These are phyloP conservation scores for Takifugu ocellatus DNA, from an alignment of 2,797 vertebrate genomes.

Conservation along the genomic window DNA sequence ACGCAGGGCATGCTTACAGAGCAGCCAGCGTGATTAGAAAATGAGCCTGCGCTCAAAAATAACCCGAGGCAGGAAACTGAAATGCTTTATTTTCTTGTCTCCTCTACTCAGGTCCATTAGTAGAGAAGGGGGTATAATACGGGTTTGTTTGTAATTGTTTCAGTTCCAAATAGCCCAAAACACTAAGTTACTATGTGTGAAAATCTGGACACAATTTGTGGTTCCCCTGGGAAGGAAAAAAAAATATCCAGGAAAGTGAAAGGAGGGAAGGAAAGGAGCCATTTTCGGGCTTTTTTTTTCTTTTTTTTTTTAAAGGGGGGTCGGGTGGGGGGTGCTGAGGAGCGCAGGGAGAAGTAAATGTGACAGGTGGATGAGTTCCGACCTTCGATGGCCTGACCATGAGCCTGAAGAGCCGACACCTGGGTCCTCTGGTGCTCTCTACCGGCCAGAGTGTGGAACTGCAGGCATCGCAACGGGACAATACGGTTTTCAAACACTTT, in stretches of 20 bases:
- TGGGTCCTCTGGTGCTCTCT: slow-evolving; percentile 70
- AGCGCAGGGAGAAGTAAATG: slow-evolving; percentile 34
- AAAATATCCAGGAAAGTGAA: slow-evolving; percentile 8
- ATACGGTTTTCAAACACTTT: too few relatives aligned
- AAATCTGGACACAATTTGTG: slow-evolving; percentile 75
- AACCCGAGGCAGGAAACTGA: slow-evolving; percentile 47
- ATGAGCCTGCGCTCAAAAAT: slow-evolving; percentile 47
- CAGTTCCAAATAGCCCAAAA: slow-evolving; percentile 61
- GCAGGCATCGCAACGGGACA: too few relatives aligned
- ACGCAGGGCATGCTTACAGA: slow-evolving; percentile 26
- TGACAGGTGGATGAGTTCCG: slow-evolving; percentile 56
- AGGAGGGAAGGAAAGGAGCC: slow-evolving; percentile 40
- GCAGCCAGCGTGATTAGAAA: slow-evolving; percentile 46
- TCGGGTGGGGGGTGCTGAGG: slow-evolving; percentile 27
- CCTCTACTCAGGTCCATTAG: slow-evolving; percentile 41
- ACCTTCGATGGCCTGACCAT: slow-evolving; percentile 23
- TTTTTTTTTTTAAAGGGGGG: too few relatives aligned
- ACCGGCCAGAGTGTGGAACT: slow-evolving; percentile 31
- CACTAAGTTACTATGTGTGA: slow-evolving; percentile 66
- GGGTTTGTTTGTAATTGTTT: slow-evolving; percentile 65
- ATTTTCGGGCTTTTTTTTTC: slow-evolving; percentile 44
- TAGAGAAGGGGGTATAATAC: slow-evolving; percentile 32
- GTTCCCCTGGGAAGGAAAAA: slow-evolving; percentile 35
- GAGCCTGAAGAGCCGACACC: slow-evolving; percentile 4
- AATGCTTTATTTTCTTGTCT: slow-evolving; percentile 51